Evolutionary conservation across 37 sponge, comb jelly and placozoan species (phyloP).

Genomic region (Aplysina aerophoba): DNA sequence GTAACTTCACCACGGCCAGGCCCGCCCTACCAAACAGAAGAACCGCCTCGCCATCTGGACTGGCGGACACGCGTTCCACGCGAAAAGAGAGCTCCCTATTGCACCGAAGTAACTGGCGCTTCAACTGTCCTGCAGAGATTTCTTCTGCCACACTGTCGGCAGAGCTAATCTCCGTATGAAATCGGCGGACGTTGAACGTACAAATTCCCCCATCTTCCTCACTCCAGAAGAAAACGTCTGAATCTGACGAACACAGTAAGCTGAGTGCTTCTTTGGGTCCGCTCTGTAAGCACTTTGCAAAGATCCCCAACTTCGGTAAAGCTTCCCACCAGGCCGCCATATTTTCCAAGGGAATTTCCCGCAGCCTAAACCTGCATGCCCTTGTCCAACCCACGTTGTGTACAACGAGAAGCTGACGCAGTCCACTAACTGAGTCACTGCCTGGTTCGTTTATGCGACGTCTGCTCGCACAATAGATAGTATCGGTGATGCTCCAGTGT

Average conservation of each 20-base stretch:
- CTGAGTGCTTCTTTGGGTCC: neutral
- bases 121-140: neutral
- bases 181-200: neutral
- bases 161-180: neutral
- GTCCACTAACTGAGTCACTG: too few species aligned
- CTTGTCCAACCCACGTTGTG: too few species aligned
- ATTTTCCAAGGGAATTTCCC: neutral
- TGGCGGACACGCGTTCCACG: neutral
- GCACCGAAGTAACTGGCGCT: neutral
- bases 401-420: too few species aligned
- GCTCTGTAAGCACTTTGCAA: neutral
- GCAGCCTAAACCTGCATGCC: too few species aligned
- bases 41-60: neutral
- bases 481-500: neutral
- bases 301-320: neutral
- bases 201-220: neutral
- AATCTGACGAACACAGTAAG: neutral
- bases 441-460: too few species aligned
- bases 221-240: neutral
- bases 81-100: neutral
- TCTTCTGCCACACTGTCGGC: neutral
- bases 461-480: too few species aligned
- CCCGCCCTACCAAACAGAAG: neutral
- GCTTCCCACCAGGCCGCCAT: slow-evolving; percentile 21
- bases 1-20: slow-evolving; percentile 6